These are phyloP conservation scores for Sclerurus mexicanus DNA, from an alignment of 2,113 vertebrate species.

Conservation along the genomic window DNA sequence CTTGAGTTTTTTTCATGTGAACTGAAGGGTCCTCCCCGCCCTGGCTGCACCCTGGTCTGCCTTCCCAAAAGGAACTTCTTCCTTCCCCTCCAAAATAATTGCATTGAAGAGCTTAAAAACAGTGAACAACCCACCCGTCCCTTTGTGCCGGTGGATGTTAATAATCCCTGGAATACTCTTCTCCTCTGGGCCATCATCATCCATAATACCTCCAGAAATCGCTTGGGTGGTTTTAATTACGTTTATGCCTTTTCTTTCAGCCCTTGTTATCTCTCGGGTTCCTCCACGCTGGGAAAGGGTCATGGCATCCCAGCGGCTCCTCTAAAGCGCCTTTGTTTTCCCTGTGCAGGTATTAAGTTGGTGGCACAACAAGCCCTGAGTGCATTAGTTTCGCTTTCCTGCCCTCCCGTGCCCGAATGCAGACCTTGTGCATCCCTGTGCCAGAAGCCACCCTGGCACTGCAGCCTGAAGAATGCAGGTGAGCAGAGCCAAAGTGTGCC, in stretches of 20 bases:
- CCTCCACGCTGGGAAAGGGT: neutral
- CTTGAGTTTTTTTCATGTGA: neutral
- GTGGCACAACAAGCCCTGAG: conserved; percentile 60
- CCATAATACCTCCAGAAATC: conserved; percentile 38
- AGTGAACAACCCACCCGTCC: neutral
- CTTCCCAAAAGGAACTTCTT: neutral
- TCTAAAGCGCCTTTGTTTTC: conserved; percentile 74
- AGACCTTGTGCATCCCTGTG: conserved; percentile 52
- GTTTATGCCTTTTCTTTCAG: conserved; percentile 56
- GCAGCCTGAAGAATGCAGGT: conserved; percentile 66
- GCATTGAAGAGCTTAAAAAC: neutral
- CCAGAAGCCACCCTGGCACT: neutral
- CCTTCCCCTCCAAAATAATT: neutral
- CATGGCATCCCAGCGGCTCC: neutral
- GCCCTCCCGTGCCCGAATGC: conserved; percentile 53
- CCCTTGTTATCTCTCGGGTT: conserved; percentile 61
- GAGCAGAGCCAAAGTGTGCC: conserved; percentile 72
- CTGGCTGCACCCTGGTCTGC: neutral
- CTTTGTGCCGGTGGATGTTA: neutral
- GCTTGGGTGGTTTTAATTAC: conserved; percentile 65
- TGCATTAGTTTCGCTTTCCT: conserved; percentile 27
- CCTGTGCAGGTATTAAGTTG: conserved; percentile 64
- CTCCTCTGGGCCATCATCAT: conserved; percentile 41
- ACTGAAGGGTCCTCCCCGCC: neutral
- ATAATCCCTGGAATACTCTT: neutral